Evolutionary conservation across 2,888 invertebrate species (phyloP).

Genomic region (Heliothis peltigera): DNA sequence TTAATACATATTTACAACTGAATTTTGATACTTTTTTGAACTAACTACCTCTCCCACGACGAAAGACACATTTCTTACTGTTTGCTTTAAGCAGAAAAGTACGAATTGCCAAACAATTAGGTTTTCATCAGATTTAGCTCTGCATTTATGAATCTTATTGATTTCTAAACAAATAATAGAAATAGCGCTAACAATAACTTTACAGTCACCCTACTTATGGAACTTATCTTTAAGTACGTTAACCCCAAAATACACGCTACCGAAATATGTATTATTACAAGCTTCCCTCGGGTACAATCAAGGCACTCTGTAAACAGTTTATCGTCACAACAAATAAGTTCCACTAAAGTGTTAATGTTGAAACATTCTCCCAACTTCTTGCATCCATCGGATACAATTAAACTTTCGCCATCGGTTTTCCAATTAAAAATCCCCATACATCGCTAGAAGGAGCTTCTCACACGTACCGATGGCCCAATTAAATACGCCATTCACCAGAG

Average conservation of each 20-base stretch:
- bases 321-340: conserved; percentile 6
- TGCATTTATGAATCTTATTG: too few relatives aligned
- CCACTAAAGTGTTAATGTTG: background rate
- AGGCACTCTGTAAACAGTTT: conserved; percentile 2
- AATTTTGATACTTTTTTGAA: too few relatives aligned
- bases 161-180: too few relatives aligned
- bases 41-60: too few relatives aligned
- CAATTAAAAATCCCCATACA: conserved; percentile 63
- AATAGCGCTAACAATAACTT: too few relatives aligned
- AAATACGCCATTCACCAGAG: conserved; percentile 81
- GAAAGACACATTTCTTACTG: too few relatives aligned
- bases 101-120: too few relatives aligned
- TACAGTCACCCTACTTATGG: too few relatives aligned
- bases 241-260: background rate
- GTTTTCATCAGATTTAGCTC: too few relatives aligned
- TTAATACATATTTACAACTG: too few relatives aligned
- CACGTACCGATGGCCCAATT: conserved; percentile 84
- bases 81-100: too few relatives aligned
- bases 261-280: background rate
- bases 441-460: conserved; percentile 63
- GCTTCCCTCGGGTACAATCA: background rate
- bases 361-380: conserved; percentile 10
- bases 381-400: conserved; percentile 31
- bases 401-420: conserved; percentile 34
- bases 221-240: too few relatives aligned